Base-by-base conservation (phyloP, 2,113 vertebrate genomes). In the Heteronetta atricapilla region DNA sequence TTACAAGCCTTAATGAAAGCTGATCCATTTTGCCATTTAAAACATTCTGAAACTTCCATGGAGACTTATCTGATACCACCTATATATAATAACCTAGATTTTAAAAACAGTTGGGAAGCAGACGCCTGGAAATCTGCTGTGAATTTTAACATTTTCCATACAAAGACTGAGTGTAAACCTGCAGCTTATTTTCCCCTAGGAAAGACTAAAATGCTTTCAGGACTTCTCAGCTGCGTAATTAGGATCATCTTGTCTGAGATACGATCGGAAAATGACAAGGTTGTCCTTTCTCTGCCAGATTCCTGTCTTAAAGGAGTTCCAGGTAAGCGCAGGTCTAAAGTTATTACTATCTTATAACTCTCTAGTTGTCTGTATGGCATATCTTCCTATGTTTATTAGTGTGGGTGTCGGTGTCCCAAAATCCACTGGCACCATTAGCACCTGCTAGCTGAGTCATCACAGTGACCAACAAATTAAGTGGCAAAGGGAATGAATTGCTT, bases 31-130 rank as follows among this genome's bases (percentile, higher is more conserved):
- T 92, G 55, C 75, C 77, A 33, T 73, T 75, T 58, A 85, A 94
- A 87, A 90, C 68, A 72, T 48, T 85, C 89, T 85, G 86, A 87
- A 89, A 74, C 81, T 95, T 86, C 68, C 64, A 46, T 44, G 48
- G 76, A 93, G 87, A 82, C 28, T 58, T 88, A 46, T 89, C 25
- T 78, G 56, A 64, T 94, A 60, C 70, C 88, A 95, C 84, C 77
- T 96, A 89, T 94, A 92, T 95, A 87, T 86, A 94, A 96, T 80
- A 90, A 94, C 93, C 95, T 90, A 94, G 88, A 96, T 93, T 95
- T 92, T 73, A 77, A 85, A 92, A 84, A 76, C 74, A 80, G 88
- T 93, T 95, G 88, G 88, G 87, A 91, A 93, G 82, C 90, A 91
- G 92, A 89, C 12, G 53, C 88, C 95, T 96, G 94, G 83, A 90